phyloP scores from a whole-genome alignment of 2,888 invertebrate genomes.

The Dicycla oo region DNA sequence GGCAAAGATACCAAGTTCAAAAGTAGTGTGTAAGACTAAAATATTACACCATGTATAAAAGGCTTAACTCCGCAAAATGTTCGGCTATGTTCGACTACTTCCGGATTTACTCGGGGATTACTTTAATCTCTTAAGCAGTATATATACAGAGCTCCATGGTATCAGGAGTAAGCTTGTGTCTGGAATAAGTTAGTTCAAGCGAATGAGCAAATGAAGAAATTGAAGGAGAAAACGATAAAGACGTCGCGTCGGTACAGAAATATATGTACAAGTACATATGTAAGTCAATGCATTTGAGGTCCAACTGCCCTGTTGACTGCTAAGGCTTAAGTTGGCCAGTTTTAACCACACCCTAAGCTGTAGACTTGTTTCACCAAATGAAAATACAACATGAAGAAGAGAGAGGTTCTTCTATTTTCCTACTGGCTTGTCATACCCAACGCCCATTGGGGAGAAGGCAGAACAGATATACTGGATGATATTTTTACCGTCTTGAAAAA shows the following conservation, averaged over 20 bases:
- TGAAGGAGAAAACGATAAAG: too few relatives aligned
- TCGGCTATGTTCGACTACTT: slow-evolving; percentile 25
- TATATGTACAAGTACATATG: too few relatives aligned
- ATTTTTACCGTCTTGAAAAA: too few relatives aligned
- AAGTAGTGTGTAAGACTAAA: slow-evolving; percentile 26
- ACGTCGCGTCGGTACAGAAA: too few relatives aligned
- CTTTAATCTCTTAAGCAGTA: slow-evolving; percentile 27
- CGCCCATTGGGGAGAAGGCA: too few relatives aligned
- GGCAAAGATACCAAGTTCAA: slow-evolving; percentile 15
- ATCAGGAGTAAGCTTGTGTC: slow-evolving; percentile 1
- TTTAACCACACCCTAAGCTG: not conserved
- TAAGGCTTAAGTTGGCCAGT: not conserved
- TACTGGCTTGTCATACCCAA: too few relatives aligned
- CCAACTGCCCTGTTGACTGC: too few relatives aligned
- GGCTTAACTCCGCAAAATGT: slow-evolving; percentile 14
- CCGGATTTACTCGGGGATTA: slow-evolving; percentile 36
- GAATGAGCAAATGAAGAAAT: too few relatives aligned
- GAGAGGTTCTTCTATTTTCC: too few relatives aligned
- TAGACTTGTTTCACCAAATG: not conserved
- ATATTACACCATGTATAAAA: slow-evolving; percentile 33
- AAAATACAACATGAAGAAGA: not conserved
- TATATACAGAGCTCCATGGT: slow-evolving; percentile 4
- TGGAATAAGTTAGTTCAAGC: slow-evolving; percentile 2
- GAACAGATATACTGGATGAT: too few relatives aligned
- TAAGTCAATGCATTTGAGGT: too few relatives aligned